Base-by-base conservation (phyloP, 1,140 invertebrate genomes). In the Drosophila sulfurigaster region DNA sequence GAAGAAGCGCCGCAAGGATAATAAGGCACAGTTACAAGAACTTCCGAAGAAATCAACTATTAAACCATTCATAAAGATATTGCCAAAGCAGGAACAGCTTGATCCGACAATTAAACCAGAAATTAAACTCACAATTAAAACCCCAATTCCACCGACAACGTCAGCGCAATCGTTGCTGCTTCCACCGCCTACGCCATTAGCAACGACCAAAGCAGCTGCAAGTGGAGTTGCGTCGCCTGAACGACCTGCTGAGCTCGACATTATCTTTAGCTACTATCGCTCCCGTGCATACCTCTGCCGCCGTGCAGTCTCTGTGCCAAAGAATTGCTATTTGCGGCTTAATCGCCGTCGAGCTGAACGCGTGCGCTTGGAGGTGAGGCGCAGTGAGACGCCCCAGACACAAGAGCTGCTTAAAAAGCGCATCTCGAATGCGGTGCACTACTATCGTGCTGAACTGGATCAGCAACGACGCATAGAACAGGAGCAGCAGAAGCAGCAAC, bases 371-470 rank as follows among this genome's bases (percentile, higher is more conserved):
- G 49, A 64, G 43, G 2, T 54, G 0, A 4, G 20, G 0, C 45
- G 54, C 8, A 32, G 48, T 1, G 81, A 90, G 72, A 82, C 69
- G 1, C 10, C 25, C 1, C 28, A 72, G 7, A 73, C 25, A 5
- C 28, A 30, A 5, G 60, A 78, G n/a, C 30, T 81, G 43, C 69
- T 87, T 5, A 72, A 48, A 3, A 11, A 20, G 0, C 81, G 81
- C 16, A 69, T 83, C 5, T 13, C 32, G 8, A 79, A 64, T 1
- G 73, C 72, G 3, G 48, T 79, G 6, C 58, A 45, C 6, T 89
- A 59, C 43, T 89, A 89, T 68, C 78, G 85, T 13, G 66, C 63
- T 15, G 85, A 81, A 8, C 30, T 89, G 11, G 81, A 89, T 5
- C 66, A 54, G 2, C 86, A 90, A 10, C 65, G 80, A 13, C 70